phyloP scores from a whole-genome alignment of 2,888 invertebrate genomes.

The Eupeodes luniger region DNA sequence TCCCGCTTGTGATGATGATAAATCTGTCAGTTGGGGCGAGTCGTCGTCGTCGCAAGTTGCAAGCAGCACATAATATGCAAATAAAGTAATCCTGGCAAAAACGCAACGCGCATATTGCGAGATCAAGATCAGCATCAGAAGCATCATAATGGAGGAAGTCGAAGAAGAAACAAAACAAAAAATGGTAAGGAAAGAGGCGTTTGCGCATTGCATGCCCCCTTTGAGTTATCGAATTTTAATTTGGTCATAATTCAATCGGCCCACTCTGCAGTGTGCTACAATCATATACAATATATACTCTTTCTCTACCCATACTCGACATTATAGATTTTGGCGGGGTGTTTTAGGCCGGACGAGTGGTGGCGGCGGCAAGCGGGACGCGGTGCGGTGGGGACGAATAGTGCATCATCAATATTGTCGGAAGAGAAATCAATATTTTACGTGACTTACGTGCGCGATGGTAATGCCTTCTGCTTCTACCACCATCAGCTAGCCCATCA shows the following conservation, averaged over 20 bases:
- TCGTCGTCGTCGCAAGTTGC: neutral
- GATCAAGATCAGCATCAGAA: conserved; percentile 62
- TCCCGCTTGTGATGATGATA: conserved; percentile 57
- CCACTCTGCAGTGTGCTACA: conserved; percentile 62
- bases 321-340: conserved; percentile 18
- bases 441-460: conserved; percentile 76
- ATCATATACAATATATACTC: conserved; percentile 37
- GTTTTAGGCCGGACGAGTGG: neutral
- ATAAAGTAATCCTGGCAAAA: conserved; percentile 65
- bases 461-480: conserved; percentile 47
- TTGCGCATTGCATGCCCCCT: conserved; percentile 70
- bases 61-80: conserved; percentile 61
- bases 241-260: conserved; percentile 76
- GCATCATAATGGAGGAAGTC: conserved; percentile 34
- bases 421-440: conserved; percentile 77
- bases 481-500: neutral
- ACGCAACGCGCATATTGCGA: conserved; percentile 25
- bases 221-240: conserved; percentile 77
- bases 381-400: conserved; percentile 19
- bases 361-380: neutral
- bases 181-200: conserved; percentile 72
- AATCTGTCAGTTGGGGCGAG: conserved; percentile 62
- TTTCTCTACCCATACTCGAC: neutral
- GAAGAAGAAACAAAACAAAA: neutral
- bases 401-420: conserved; percentile 76